Conservation (phyloP, 2,797 vertebrate genomes). For the Coilia nasus region DNA sequence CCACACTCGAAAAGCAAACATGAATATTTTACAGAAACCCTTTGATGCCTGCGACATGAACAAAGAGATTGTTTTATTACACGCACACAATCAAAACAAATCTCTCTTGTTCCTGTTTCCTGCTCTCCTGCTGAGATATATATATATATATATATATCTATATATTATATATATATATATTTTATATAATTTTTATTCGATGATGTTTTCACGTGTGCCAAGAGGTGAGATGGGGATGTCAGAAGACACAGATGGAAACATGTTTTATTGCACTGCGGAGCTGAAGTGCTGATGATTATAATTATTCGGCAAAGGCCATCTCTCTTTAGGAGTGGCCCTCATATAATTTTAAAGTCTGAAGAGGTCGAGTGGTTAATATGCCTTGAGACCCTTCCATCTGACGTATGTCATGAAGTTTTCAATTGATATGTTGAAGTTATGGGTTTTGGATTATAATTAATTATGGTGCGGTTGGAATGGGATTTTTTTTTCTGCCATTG, state of each 20-base stretch:
- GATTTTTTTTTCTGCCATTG: slow-evolving; percentile 19
- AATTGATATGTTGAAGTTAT: slow-evolving; percentile 62
- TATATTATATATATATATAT: neutral
- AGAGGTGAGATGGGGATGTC: slow-evolving; percentile 72
- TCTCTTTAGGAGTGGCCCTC: slow-evolving; percentile 61
- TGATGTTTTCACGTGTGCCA: slow-evolving; percentile 62
- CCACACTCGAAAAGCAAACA: slow-evolving; percentile 50
- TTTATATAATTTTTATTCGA: slow-evolving; percentile 64
- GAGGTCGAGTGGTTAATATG: slow-evolving; percentile 66
- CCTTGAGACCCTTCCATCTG: slow-evolving; percentile 59
- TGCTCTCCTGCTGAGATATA: slow-evolving; percentile 43
- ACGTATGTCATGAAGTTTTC: slow-evolving; percentile 65
- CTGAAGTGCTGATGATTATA: slow-evolving; percentile 65
- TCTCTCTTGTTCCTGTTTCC: slow-evolving; percentile 56
- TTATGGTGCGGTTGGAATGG: slow-evolving; percentile 42
- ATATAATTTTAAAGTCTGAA: slow-evolving; percentile 63
- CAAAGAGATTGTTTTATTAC: slow-evolving; percentile 75
- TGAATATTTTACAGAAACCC: slow-evolving; percentile 53
- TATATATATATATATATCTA: no score
- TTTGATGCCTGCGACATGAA: slow-evolving; percentile 62
- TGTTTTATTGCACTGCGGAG: slow-evolving; percentile 73
- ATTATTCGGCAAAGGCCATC: slow-evolving; percentile 69
- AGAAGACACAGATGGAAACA: slow-evolving; percentile 70
- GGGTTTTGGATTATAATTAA: slow-evolving; percentile 62
- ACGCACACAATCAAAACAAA: slow-evolving; percentile 61